Conservation (phyloP, 2,888 invertebrate species). For the Eledone cirrhosa region DNA sequence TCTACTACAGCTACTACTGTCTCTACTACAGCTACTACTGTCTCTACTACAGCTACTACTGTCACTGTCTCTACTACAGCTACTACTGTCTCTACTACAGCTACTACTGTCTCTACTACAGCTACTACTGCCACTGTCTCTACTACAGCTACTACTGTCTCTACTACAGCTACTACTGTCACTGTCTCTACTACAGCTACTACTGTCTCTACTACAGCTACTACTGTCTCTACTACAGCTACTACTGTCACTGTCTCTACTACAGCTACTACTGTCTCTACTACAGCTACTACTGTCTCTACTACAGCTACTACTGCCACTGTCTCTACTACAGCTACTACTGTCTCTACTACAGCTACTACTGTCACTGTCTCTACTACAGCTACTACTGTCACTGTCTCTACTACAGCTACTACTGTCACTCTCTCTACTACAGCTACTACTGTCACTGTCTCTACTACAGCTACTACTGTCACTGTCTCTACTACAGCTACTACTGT, state of each 20-base stretch:
- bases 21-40: not conserved
- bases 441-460: slow-evolving; percentile 12
- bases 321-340: slow-evolving; percentile 9
- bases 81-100: not conserved
- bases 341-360: not conserved
- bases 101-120: not conserved
- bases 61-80: not conserved
- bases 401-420: not conserved
- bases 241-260: slow-evolving; percentile 5
- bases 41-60: not conserved
- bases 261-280: not conserved
- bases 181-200: not conserved
- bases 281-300: not conserved
- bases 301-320: no score
- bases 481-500: slow-evolving; percentile 18
- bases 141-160: not conserved
- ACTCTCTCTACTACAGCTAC: no score
- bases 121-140: not conserved
- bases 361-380: not conserved
- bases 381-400: not conserved
- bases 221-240: not conserved
- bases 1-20: not conserved
- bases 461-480: slow-evolving; percentile 9
- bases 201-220: not conserved
- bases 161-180: slow-evolving; percentile 13